Evolutionary conservation across 2,797 vertebrate species (phyloP), one percentile per base, ranked within the genome.

Genomic region (Coracias cyanogaster): DNA sequence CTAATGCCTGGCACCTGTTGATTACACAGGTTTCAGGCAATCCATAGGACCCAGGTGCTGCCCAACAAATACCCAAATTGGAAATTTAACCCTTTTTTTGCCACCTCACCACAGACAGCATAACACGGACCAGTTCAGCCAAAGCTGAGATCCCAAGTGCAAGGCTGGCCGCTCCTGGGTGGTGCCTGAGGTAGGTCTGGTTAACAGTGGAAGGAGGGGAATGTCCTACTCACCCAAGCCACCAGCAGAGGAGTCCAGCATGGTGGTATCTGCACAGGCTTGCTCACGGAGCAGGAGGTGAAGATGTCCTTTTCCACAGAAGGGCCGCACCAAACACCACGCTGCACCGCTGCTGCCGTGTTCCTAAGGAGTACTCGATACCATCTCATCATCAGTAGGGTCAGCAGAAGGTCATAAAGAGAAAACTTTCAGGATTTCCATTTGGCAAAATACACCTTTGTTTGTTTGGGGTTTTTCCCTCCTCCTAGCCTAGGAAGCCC

Each of bases 171-270:
- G 14, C 5, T 17, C 29, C 15, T 20, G 31, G 6, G 12, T 3
- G 0, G 29, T 31, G 48, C 13, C 20, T 0, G 1, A 37, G 25
- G 26, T 11, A 4, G 0, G 0, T 7, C 8, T 13, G 6, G 7
- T 64, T 10, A 24, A 20, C 25, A 1, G 0, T 2, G 6, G 25
- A 49, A 37, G 24, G 39, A 64, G 33, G 10, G 15, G 6, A 62
- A 60, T 7, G 12, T 61, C 37, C 69, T 79, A 69, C 89, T 92
- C 79, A 91, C 82, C 65, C 37, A 33, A 62, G 26, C 29, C n/a
- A 24, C 21, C 28, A 69, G 87, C 64, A 26, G 31, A 71, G 64
- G 61, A 64, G 39, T n/a, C 12, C 48, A 21, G 67, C 26, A 21
- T 0, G 0, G 17, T 5, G 17, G 4, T 24, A n/a, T 60, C 70